Conservation (phyloP, 2,113 vertebrate species). For the Nibea albiflora region DNA sequence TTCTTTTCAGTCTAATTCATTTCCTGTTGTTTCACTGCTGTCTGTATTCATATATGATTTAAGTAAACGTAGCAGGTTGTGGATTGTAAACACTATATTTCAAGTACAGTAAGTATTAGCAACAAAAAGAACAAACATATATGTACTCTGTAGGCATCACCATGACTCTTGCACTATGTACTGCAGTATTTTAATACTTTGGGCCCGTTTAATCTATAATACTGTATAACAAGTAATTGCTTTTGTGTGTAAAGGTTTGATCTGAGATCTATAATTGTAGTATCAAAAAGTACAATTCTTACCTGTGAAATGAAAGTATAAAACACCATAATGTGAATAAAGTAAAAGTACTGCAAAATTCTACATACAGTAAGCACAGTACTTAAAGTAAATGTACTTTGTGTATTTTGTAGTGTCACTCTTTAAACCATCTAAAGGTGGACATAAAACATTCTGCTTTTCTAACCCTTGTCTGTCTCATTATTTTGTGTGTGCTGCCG, state of each 20-base stretch:
- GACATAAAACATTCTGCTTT: too few species aligned
- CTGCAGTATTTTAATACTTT: neutral
- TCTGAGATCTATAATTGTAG: neutral
- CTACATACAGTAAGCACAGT: neutral
- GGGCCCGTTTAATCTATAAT: neutral
- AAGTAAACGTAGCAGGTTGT: neutral
- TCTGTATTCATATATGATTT: neutral
- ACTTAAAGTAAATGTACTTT: neutral
- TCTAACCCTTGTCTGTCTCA: neutral
- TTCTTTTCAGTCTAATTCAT: constrained; percentile 35
- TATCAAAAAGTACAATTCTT: neutral
- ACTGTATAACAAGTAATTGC: neutral
- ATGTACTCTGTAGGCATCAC: neutral
- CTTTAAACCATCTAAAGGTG: too few species aligned
- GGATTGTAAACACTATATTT: neutral
- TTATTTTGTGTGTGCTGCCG: neutral
- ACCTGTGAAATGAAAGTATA: neutral
- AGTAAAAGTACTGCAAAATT: neutral
- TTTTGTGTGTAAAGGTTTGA: neutral
- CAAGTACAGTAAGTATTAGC: neutral
- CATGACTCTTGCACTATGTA: neutral
- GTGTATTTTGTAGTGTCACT: too few species aligned
- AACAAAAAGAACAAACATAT: neutral
- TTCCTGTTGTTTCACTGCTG: constrained; percentile 27
- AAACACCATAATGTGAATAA: neutral